Evolutionary conservation across 2,113 vertebrate genomes (phyloP), one percentile per base, ranked within the genome.

Genomic region (Catagonus wagneri): DNA sequence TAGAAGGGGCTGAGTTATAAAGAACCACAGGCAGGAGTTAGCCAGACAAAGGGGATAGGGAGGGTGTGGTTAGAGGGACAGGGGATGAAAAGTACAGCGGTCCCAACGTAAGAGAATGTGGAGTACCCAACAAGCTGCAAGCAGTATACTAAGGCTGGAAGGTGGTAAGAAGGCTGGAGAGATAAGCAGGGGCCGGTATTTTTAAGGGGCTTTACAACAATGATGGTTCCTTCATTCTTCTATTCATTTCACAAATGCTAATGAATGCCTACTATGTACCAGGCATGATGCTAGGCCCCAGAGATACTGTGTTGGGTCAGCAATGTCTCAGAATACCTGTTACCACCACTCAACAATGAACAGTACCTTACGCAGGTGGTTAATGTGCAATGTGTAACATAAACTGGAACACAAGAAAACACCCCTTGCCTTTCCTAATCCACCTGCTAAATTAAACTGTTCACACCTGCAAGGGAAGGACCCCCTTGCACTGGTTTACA

Each of bases 341-440:
- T 34, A 25, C n/a, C 14, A 39, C 52, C 34, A 11, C 20, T 88
- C 80, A 58, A 19, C 7, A n/a, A 58, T 1, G 72, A 81, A 52
- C 36, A 34, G 9, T 5, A 75, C 50, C 74, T 27, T 52, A 39
- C n/a, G 84, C 17, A 56, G 83, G 85, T 83, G 71, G 87, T 79
- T 71, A 44, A 50, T 12, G 54, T 39, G 74, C 58, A 39, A 1
- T 2, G 2, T 25, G 71, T 66, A 27, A 58, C 58, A 11, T 36
- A 68, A 90, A 83, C 61, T 76, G 36, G 85, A 94, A 81, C 44
- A 65, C 52, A 71, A 88, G 88, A 89, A 92, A 87, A 68, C 50
- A 65, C 7, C 58, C 76, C n/a, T 34, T 80, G 83, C 69, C 87
- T 81, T 76, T 93, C 87, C 84, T 54, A 90, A 60, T 75, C 25